phyloP scores from a whole-genome alignment of 1,140 invertebrate species.

The Phymorhynchus buccinoides region DNA sequence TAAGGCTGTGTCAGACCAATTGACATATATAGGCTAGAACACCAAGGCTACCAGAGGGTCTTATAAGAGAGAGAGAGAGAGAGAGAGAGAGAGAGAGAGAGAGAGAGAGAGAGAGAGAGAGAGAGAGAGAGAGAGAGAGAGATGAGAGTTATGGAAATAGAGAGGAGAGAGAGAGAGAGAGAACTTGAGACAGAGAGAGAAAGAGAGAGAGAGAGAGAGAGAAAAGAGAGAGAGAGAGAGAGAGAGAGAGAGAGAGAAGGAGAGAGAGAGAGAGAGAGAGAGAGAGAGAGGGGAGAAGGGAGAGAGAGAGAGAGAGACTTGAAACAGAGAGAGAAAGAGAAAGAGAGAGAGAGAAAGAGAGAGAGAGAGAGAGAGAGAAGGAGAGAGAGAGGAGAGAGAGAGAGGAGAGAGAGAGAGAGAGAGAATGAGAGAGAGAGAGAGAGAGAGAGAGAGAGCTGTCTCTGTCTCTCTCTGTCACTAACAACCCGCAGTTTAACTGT shows the following conservation, averaged over 20 bases:
- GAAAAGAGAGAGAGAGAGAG: neutral
- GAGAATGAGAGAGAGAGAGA: neutral
- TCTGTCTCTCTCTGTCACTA: no score
- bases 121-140: neutral
- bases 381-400: conserved; percentile 27
- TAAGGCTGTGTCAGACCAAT: neutral
- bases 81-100: neutral
- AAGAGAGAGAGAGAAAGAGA: neutral
- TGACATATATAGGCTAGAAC: no score
- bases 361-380: neutral
- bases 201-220: neutral
- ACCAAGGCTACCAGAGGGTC: neutral
- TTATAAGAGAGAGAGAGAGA: neutral
- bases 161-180: neutral
- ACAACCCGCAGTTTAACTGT: no score
- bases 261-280: neutral
- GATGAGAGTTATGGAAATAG: neutral
- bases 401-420: neutral
- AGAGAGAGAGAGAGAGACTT: neutral
- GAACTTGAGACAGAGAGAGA: neutral
- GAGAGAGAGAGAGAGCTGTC: no score
- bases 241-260: neutral
- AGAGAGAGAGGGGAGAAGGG: neutral
- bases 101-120: neutral
- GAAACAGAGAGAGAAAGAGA: neutral